Base-by-base conservation (phyloP, 2,113 vertebrate genomes). In the Australoheros scitulus region DNA sequence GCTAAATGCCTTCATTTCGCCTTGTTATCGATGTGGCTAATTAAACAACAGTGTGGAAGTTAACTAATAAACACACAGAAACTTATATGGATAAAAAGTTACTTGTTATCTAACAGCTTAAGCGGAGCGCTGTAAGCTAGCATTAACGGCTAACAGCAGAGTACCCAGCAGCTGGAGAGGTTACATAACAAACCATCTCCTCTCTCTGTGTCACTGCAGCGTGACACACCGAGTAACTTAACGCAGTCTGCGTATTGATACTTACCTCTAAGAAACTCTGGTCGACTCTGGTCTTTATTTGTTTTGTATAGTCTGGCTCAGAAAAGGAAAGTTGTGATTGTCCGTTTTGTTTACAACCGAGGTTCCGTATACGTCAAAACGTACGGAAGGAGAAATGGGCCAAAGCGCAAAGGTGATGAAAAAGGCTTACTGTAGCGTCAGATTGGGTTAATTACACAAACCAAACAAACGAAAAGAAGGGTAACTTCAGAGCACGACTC, bases 271-370 rank as follows among this genome's bases (percentile, higher is more conserved):
- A 76, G 22, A 29, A 10, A 7, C 9, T 15, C 32, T 2, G 13
- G 20, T 17, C 2, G 13, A 52, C 24, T 26, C 24, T 26, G 24
- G 24, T 26, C 24, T 26, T 3, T 26, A 26, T 26, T 26, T 26
- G 6, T 34, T 56, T 36, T 34, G 18, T 6, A 32, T n/a, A 18
- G 76, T 76, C 58, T 15, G 22, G 29, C n/a, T 79, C 20, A 41
- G 36, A 80, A 34, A 22, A 55, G 10, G 14, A 77, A 60, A 13
- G 18, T 61, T 68, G 47, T 61, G 74, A 76, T 78, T 60, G 20
- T 81, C 78, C 59, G 86, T 59, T 85, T 90, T 94, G 94, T 94
- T 94, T 94, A 94, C 92, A 93, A 90, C 13, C 22, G 29, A 15
- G 2, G 2, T 92, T 93, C 93, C 85, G 87, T 59, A 38, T 84